Evolutionary conservation across 2,113 vertebrate genomes (phyloP).

Genomic region (Pygoscelis adeliae): DNA sequence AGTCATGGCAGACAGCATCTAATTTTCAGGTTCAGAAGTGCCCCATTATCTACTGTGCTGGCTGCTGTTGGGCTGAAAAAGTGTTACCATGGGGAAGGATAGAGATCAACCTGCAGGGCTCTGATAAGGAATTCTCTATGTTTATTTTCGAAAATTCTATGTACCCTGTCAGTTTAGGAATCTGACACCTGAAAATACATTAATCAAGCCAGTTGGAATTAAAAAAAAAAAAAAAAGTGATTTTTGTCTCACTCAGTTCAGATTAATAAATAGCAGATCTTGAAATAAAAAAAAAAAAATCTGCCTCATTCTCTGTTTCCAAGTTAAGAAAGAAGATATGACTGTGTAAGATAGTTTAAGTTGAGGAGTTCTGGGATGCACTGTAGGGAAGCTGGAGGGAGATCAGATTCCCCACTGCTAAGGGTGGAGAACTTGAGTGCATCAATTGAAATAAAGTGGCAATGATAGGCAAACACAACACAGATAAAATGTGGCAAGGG

Average conservation of each 20-base stretch:
- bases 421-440: background rate
- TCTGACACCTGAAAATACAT: background rate
- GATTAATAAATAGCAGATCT: background rate
- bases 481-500: accelerated
- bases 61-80: conserved; percentile 31
- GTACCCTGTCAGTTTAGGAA: background rate
- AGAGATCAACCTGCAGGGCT: conserved; percentile 38
- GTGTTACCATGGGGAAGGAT: conserved; percentile 41
- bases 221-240: background rate
- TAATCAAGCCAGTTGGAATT: background rate
- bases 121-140: conserved; percentile 29
- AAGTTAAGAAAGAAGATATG: background rate
- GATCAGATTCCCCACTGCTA: background rate
- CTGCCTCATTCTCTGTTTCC: background rate
- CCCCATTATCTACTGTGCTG: conserved; percentile 47
- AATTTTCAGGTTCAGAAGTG: conserved; percentile 58
- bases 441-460: background rate
- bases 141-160: conserved; percentile 10
- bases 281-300: background rate
- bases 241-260: background rate
- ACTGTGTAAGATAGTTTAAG: background rate
- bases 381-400: background rate
- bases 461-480: background rate
- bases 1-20: conserved; percentile 19
- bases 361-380: background rate